Percentiles rank a stretch among this genome's conserved stretches.
phyloP scores from a whole-genome alignment of 1,140 invertebrate species.

The Diuraphis noxia region DNA sequence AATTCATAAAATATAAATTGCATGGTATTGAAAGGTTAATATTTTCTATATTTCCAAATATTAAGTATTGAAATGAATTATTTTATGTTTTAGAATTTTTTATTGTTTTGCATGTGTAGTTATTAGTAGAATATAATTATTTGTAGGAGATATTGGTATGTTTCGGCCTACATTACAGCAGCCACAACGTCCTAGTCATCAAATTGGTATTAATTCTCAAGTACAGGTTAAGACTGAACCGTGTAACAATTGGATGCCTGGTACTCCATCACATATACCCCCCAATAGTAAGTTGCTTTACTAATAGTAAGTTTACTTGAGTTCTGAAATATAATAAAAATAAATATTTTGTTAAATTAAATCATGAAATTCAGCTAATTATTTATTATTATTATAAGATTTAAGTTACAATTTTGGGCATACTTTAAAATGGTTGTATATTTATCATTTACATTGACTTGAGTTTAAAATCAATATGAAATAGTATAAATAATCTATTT shows the following conservation, averaged over 20 bases:
- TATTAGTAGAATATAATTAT: constrained; percentile 50
- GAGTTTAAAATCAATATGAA: not conserved
- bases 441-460: not conserved
- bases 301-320: constrained; percentile 33
- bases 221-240: constrained; percentile 47
- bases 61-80: not conserved
- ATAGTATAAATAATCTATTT: too few relatives aligned
- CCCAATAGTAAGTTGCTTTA: constrained; percentile 47
- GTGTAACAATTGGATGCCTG: constrained; percentile 46
- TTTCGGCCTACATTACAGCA: constrained; percentile 40
- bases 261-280: constrained; percentile 45
- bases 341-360: not conserved
- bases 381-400: not conserved
- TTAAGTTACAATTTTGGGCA: not conserved
- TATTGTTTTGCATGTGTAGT: constrained; percentile 47
- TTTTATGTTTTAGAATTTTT: constrained; percentile 14
- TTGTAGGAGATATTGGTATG: constrained; percentile 53
- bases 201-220: constrained; percentile 50
- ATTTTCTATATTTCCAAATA: not conserved
- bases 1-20: not conserved
- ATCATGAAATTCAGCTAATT: not conserved
- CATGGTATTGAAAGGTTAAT: constrained; percentile 16
- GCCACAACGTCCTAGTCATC: constrained; percentile 44
- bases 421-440: not conserved
- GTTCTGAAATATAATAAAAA: not conserved